Conservation (phyloP, 2,113 vertebrate genomes). For the Bagarius yarrelli region DNA sequence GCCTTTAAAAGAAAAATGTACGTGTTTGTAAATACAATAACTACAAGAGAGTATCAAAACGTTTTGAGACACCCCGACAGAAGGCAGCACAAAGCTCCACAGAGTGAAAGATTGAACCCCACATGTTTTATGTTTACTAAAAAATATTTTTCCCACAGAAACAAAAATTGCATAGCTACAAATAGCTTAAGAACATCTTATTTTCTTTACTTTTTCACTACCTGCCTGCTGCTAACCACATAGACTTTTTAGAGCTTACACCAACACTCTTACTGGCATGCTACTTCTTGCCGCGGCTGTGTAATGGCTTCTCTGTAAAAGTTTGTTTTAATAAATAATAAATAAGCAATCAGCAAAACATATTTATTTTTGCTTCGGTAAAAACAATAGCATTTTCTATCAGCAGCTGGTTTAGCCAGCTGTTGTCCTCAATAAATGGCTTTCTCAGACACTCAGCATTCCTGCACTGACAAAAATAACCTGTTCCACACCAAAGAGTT, state of each 20-base stretch:
- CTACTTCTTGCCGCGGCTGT: not conserved
- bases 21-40: too few species aligned
- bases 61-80: too few species aligned
- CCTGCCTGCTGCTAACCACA: not conserved
- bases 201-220: not conserved
- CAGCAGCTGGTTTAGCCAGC: slow-evolving; percentile 19
- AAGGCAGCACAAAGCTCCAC: too few species aligned
- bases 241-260: not conserved
- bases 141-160: not conserved
- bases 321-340: not conserved
- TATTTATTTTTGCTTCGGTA: not conserved
- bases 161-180: not conserved
- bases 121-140: too few species aligned
- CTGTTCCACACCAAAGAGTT: slow-evolving; percentile 18
- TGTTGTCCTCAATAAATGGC: slow-evolving; percentile 22
- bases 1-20: too few species aligned
- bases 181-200: not conserved
- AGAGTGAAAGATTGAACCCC: too few species aligned
- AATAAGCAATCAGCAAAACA: not conserved
- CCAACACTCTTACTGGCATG: not conserved
- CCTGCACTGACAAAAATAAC: slow-evolving; percentile 31
- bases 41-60: too few species aligned
- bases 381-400: slow-evolving; percentile 27
- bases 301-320: not conserved
- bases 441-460: slow-evolving; percentile 30